Evolutionary conservation across 2,888 invertebrate species (phyloP).

Genomic region (Orchestes rusci): DNA sequence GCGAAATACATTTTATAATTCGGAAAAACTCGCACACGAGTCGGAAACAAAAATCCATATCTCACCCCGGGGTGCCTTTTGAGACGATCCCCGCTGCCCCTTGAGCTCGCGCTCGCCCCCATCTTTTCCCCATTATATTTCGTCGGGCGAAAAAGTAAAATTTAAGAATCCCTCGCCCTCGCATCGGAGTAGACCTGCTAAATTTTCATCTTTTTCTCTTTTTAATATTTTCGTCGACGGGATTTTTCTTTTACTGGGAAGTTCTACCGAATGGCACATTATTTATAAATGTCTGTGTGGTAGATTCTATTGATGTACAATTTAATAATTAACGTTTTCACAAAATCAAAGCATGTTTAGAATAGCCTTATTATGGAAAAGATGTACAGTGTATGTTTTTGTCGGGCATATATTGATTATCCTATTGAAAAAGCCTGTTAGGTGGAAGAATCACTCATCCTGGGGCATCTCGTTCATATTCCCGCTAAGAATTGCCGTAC

Average conservation of each 20-base stretch:
- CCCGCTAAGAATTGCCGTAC: no score
- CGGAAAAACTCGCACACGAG: conserved; percentile 38
- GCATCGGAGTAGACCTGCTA: conserved; percentile 37
- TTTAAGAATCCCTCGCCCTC: conserved; percentile 42
- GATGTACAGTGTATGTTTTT: no score
- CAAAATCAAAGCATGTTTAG: no score
- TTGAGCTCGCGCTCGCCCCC: conserved; percentile 15
- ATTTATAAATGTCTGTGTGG: no score
- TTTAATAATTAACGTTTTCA: no score
- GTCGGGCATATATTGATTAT: no score
- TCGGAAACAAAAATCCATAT: conserved; percentile 47
- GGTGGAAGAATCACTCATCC: no score
- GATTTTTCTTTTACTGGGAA: conserved; percentile 12
- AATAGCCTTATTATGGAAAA: no score
- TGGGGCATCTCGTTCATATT: no score
- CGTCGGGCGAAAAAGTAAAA: conserved; percentile 47
- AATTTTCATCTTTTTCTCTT: conserved; percentile 23
- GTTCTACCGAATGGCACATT: no score
- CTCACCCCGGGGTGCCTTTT: conserved; percentile 34
- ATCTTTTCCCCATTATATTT: conserved; percentile 45
- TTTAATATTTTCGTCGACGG: conserved; percentile 20
- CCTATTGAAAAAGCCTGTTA: no score
- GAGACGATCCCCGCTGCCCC: conserved; percentile 14
- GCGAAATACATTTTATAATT: conserved; percentile 44
- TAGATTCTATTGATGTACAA: no score